Evolutionary conservation across 2,113 vertebrate species (phyloP), one percentile per base, ranked within the genome.

Genomic region (Ictidomys tridecemlineatus): DNA sequence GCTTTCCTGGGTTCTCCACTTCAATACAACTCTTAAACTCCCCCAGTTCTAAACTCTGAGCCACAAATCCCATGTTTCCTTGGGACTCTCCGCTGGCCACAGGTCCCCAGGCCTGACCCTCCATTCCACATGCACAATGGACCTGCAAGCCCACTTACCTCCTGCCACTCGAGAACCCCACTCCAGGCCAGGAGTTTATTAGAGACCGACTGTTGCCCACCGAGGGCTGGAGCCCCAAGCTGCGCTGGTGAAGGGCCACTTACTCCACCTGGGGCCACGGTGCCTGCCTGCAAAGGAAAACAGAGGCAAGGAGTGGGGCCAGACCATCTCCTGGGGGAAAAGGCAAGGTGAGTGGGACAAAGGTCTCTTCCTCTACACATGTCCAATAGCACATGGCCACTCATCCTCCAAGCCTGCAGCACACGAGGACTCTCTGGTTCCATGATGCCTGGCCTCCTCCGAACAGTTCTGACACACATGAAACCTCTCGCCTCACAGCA

Each of bases 161-260:
- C 99, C 88, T 99, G 99, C 99, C 99, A 99, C 97, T 99, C 99
- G 0, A 99, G 98, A 32, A 99, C 99, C 0, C 99, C 99, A 0
- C 99, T 99, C 99, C 99, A 99, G 1, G 99, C 99, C 82, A 99
- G 98, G 30, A 99, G 98, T 95, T 99, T 99, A 95, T 99, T 99
- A 94, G 99, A 98, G 42, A 99, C 98, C 0, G 98, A 98, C 97
- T 99, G 99, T 88, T 98, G 99, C 28, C 97, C 97, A 0, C 98
- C 94, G 0, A 98, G 96, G 16, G 98, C 98, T 0, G 98, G 73
- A 39, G 98, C 97, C 42, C 98, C 98, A 0, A 99, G 98, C 53
- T 98, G 98, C 42, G 98, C 98, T 45, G 91, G 97, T 16, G 95
- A 94, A 88, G 96, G 93, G 93, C 97, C 97, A 5, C 97, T 97